Percentiles rank a stretch among this genome's conserved stretches.
These are phyloP conservation scores for Limnephilus auricula DNA, from an alignment of 2,888 invertebrate species.

Conservation along the genomic window DNA sequence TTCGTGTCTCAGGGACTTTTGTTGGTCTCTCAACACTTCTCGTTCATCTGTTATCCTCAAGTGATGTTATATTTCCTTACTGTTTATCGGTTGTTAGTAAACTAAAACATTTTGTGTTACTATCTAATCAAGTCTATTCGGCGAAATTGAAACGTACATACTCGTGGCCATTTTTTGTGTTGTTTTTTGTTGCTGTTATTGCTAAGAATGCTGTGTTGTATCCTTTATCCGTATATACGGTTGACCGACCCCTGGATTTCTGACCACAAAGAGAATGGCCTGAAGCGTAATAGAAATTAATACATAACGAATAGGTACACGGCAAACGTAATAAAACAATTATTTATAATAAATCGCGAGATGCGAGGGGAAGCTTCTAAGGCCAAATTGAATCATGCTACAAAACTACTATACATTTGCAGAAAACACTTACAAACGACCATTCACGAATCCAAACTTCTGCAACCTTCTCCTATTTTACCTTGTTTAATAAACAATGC, in stretches of 20 bases:
- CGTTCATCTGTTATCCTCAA: not conserved
- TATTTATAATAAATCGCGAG: not conserved
- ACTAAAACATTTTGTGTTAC: not conserved
- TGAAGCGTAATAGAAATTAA: not conserved
- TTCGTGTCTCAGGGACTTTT: too few relatives aligned
- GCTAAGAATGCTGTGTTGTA: not conserved
- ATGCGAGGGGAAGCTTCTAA: not conserved
- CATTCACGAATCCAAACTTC: not conserved
- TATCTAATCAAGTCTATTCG: not conserved
- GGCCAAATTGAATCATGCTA: not conserved
- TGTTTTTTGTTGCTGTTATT: not conserved
- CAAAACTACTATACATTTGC: not conserved
- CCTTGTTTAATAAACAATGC: too few relatives aligned
- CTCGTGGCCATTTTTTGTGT: not conserved
- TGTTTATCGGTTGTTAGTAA: not conserved
- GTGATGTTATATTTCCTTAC: not conserved
- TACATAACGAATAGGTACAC: not conserved
- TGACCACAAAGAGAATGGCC: not conserved
- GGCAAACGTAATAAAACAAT: not conserved
- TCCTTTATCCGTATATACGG: conserved; percentile 2
- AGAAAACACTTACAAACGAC: too few relatives aligned
- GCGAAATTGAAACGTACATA: not conserved
- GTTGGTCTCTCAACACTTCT: not conserved
- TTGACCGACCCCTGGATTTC: not conserved
- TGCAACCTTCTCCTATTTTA: not conserved